Conservation (phyloP, 2,888 invertebrate genomes). For the Nysson spinosus region DNA sequence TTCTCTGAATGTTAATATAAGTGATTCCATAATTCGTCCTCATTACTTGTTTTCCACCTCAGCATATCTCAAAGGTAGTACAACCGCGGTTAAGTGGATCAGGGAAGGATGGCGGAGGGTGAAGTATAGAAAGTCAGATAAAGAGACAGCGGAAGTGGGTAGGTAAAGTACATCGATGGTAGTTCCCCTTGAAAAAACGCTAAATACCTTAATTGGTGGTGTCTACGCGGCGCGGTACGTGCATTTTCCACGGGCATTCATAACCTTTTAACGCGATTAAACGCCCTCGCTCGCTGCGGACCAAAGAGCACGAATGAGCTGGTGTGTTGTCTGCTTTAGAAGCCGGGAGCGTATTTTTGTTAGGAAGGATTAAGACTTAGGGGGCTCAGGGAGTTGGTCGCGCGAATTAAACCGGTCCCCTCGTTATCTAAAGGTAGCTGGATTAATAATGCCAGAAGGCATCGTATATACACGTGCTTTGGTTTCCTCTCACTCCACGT, state of each 20-base stretch:
- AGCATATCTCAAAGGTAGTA: too few species aligned
- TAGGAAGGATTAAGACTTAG: conserved; percentile 63
- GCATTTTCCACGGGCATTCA: conserved; percentile 59
- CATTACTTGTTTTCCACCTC: too few species aligned
- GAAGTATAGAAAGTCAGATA: neutral
- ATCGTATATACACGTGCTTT: neutral
- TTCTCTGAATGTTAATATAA: too few species aligned
- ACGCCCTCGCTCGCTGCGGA: conserved; percentile 41
- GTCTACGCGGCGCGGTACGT: conserved; percentile 36
- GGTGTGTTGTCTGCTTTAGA: conserved; percentile 29
- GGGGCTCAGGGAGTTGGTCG: conserved; percentile 8
- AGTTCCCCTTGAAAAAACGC: conserved; percentile 49
- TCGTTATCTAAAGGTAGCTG: conserved; percentile 45
- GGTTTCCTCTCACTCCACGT: conserved; percentile 9
- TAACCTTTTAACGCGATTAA: conserved; percentile 68
- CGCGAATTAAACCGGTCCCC: conserved; percentile 58
- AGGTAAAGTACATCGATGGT: conserved; percentile 22
- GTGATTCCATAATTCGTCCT: too few species aligned
- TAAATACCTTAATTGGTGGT: conserved; percentile 56
- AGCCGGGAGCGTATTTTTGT: conserved; percentile 63
- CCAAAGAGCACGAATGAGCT: conserved; percentile 62
- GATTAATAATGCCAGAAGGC: conserved; percentile 46
- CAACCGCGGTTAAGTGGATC: too few species aligned
- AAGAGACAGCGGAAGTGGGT: neutral
- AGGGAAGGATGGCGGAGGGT: neutral